A percentile compares a stretch with the other conserved stretches of the same genome.
These are phyloP conservation scores for Silurus lanzhouensis DNA, from an alignment of 2,797 vertebrate species.

Conservation along the genomic window DNA sequence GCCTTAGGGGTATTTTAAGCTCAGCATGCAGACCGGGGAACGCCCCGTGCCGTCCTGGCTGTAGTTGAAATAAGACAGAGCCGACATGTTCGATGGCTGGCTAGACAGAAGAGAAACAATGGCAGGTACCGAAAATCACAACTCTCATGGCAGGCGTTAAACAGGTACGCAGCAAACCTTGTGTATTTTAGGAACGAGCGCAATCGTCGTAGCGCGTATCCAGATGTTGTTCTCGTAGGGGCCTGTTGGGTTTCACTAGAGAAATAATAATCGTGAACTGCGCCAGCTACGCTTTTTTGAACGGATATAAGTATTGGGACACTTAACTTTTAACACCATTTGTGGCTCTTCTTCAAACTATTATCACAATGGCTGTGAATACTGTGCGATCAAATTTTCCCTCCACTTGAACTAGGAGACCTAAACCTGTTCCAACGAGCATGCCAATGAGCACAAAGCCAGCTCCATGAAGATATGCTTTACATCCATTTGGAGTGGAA, in stretches of 20 bases:
- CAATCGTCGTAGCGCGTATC: background rate
- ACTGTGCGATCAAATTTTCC: too few relatives aligned
- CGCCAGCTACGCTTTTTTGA: too few relatives aligned
- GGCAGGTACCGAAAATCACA: background rate
- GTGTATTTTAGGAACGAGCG: background rate
- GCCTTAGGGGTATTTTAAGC: constrained; percentile 55
- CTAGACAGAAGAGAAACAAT: background rate
- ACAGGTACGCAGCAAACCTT: background rate
- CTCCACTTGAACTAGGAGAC: too few relatives aligned
- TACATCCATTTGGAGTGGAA: too few relatives aligned
- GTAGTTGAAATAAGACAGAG: constrained; percentile 31
- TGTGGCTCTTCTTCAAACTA: too few relatives aligned
- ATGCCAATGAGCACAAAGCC: too few relatives aligned
- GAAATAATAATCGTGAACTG: background rate
- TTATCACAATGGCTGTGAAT: too few relatives aligned
- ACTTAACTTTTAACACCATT: too few relatives aligned
- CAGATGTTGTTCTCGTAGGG: background rate
- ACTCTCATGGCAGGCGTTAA: background rate
- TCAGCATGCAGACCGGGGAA: constrained; percentile 36
- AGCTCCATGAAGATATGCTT: too few relatives aligned
- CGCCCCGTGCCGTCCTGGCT: constrained; percentile 49
- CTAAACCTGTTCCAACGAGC: too few relatives aligned
- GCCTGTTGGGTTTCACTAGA: background rate
- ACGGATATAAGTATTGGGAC: too few relatives aligned
- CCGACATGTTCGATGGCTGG: background rate